Evolutionary conservation across 35 echinoderm and acorn worm genomes (phyloP).

Genomic region (Ptychodera flava): DNA sequence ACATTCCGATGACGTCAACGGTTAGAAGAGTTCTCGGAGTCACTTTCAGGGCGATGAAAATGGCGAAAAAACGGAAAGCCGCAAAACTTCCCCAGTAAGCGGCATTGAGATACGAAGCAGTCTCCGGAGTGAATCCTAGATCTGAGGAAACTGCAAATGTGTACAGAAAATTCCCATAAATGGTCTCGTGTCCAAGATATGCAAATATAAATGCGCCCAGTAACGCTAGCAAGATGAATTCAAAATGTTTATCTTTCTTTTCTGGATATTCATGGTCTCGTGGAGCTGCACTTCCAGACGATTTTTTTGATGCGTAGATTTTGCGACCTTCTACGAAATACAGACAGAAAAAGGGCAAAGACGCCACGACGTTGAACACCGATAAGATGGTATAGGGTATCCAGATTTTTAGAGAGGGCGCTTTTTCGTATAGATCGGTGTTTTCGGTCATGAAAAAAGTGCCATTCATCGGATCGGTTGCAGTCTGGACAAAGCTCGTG

Average conservation of each 20-base stretch:
- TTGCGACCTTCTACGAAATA: too few species aligned
- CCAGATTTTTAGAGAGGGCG: not conserved
- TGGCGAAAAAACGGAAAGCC: constrained; percentile 51
- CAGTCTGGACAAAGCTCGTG: not conserved
- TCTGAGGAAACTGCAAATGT: not conserved
- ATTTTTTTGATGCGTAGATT: too few species aligned
- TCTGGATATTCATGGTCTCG: not conserved
- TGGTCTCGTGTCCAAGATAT: not conserved
- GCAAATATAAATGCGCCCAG: not conserved
- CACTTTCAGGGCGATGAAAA: constrained; percentile 47
- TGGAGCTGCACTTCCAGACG: not conserved
- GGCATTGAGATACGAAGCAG: constrained; percentile 41
- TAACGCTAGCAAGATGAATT: not conserved
- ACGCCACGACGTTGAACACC: not conserved
- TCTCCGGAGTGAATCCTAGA: not conserved
- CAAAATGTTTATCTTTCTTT: not conserved
- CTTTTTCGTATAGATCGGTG: not conserved
- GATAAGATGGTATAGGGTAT: not conserved
- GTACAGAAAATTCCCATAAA: not conserved
- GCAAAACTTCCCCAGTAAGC: constrained; percentile 88
- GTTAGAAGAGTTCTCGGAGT: constrained; percentile 55
- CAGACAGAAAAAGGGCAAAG: not conserved
- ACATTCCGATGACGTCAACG: constrained; percentile 40
- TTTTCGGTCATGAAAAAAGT: not conserved
- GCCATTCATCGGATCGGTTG: not conserved